Evolutionary conservation across 2,797 vertebrate species (phyloP).

Genomic region (Pygocentrus nattereri): DNA sequence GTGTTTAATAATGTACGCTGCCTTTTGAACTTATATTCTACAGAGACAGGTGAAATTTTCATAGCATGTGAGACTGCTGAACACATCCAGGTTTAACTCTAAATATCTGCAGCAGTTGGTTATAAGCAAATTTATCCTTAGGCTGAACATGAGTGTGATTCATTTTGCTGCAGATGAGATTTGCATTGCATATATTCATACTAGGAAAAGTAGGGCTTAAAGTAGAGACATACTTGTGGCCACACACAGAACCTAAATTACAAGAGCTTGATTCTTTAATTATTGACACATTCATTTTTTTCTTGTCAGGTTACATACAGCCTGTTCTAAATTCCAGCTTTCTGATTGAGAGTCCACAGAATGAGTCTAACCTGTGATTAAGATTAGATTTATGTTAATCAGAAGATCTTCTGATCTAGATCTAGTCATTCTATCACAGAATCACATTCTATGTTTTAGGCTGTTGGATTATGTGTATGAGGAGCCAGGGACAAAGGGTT

Average conservation of each 20-base stretch:
- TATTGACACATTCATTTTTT: conserved; percentile 27
- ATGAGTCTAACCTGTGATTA: conserved; percentile 57
- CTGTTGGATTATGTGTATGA: not conserved
- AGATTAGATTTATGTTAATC: conserved; percentile 51
- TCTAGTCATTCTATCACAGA: conserved; percentile 44
- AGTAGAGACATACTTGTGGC: conserved; percentile 46
- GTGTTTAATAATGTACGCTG: conserved; percentile 1
- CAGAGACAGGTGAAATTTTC: conserved; percentile 6
- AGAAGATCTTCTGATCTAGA: conserved; percentile 39
- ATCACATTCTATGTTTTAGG: conserved; percentile 16
- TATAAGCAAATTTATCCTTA: conserved; percentile 47
- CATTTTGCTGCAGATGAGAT: conserved; percentile 45
- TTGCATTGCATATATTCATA: conserved; percentile 33
- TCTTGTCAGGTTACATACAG: conserved; percentile 28
- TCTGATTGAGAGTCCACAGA: conserved; percentile 49
- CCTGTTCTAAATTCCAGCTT: conserved; percentile 25
- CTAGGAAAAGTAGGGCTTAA: conserved; percentile 26
- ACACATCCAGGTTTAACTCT: conserved; percentile 15
- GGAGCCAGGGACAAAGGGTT: conserved; percentile 47
- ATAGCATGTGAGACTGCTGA: not conserved
- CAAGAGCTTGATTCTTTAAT: conserved; percentile 26
- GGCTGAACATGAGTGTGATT: conserved; percentile 44
- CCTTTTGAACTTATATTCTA: conserved; percentile 1
- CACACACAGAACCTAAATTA: conserved; percentile 44
- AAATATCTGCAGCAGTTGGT: conserved; percentile 35